A percentile compares a stretch with the other conserved stretches of the same genome.
Conservation (phyloP, 2,113 vertebrate species). For the Tetrao urogallus region DNA sequence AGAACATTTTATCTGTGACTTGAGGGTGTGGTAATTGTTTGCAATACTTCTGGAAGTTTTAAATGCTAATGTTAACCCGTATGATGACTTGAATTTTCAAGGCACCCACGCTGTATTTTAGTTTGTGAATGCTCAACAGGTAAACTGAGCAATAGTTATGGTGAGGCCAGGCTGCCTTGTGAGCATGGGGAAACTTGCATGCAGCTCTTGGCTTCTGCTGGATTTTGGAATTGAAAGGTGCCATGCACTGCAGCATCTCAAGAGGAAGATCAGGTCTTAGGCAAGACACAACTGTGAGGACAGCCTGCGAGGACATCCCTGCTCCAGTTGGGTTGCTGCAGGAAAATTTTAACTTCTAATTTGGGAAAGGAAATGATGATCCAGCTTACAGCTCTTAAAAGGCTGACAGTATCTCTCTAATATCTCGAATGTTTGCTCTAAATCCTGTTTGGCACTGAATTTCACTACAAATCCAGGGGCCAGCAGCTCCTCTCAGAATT, state of each 20-base stretch:
- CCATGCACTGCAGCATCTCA: neutral
- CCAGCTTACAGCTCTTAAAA: neutral
- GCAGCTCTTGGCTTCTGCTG: neutral
- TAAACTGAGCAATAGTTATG: neutral
- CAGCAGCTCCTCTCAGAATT: neutral
- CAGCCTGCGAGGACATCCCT: neutral
- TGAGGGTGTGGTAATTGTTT: conserved; percentile 44
- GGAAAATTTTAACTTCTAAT: conserved; percentile 24
- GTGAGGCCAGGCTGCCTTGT: neutral
- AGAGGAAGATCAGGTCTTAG: neutral
- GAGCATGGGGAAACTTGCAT: neutral
- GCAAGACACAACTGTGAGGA: neutral
- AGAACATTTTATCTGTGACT: conserved; percentile 40
- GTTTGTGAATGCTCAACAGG: neutral
- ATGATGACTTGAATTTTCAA: neutral
- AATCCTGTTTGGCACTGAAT: neutral
- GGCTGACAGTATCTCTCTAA: neutral
- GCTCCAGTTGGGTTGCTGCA: neutral
- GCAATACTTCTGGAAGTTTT: conserved; percentile 30
- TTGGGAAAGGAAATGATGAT: neutral
- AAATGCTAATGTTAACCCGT: neutral
- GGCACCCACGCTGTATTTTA: neutral
- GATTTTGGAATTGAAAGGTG: neutral
- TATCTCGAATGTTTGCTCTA: neutral
- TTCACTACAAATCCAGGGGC: neutral